Evolutionary conservation across 1,140 invertebrate genomes (phyloP).

Genomic region (Apis laboriosa): DNA sequence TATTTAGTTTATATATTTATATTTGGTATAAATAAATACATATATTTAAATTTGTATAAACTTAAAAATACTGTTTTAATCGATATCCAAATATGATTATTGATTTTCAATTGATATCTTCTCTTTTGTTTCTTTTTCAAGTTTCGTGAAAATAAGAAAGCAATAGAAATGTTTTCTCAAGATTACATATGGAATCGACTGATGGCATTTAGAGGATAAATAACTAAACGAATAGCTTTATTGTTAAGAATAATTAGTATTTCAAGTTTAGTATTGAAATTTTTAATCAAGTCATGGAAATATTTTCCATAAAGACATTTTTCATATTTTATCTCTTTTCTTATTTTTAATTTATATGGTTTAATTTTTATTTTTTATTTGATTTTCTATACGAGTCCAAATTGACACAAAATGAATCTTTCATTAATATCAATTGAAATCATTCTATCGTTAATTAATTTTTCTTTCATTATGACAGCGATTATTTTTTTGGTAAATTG

Average conservation of each 20-base stretch:
- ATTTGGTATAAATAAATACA: too few relatives aligned
- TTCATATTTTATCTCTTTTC: constrained; percentile 26
- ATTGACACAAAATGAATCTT: neutral
- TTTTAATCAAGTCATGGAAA: too few relatives aligned
- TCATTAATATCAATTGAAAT: constrained; percentile 38
- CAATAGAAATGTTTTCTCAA: neutral
- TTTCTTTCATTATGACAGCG: too few relatives aligned
- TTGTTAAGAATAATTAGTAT: constrained; percentile 63
- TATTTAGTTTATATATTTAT: neutral
- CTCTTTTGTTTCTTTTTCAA: too few relatives aligned
- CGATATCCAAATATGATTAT: neutral
- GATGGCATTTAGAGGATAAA: constrained; percentile 22
- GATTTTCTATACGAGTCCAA: neutral
- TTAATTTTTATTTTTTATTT: constrained; percentile 19
- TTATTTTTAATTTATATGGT: neutral
- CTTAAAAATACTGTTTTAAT: too few relatives aligned
- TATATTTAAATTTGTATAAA: too few relatives aligned
- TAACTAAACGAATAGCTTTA: constrained; percentile 20
- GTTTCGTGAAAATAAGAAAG: too few relatives aligned
- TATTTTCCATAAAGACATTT: constrained; percentile 56
- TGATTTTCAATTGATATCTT: neutral
- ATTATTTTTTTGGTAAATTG: neutral
- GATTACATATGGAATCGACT: constrained; percentile 13
- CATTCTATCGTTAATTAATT: constrained; percentile 21
- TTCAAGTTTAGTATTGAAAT: constrained; percentile 49